phyloP scores from a whole-genome alignment of 2,888 invertebrate species.

The Drosophila percnosoma region DNA sequence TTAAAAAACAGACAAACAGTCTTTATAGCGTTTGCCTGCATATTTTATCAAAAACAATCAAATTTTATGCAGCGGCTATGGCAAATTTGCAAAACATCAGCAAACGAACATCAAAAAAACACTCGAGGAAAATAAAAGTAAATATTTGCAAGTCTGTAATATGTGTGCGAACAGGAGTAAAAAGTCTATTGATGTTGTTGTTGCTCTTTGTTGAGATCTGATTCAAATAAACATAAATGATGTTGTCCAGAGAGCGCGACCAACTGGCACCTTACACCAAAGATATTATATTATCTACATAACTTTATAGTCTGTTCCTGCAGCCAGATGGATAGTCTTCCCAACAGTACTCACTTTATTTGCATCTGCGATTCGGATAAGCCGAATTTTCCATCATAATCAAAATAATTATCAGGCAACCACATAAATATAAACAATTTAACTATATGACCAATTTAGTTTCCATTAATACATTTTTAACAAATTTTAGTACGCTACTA shows the following conservation, averaged over 20 bases:
- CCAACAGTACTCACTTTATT: background rate
- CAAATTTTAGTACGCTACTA: background rate
- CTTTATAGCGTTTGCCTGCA: constrained; percentile 62
- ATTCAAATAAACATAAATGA: background rate
- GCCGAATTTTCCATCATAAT: background rate
- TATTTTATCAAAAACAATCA: constrained; percentile 71
- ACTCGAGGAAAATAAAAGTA: constrained; percentile 27
- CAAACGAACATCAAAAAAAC: constrained; percentile 19
- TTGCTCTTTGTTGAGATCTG: background rate
- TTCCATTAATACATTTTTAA: background rate
- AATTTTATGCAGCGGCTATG: constrained; percentile 47
- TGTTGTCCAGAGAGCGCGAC: background rate
- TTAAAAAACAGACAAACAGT: constrained; percentile 46
- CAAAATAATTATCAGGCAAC: background rate
- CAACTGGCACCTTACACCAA: background rate
- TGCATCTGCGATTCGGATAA: background rate
- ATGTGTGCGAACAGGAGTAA: background rate
- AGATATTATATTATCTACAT: background rate
- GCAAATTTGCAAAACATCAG: constrained; percentile 33
- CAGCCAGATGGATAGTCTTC: background rate
- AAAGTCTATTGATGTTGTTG: background rate
- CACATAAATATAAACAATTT: background rate
- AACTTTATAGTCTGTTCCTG: background rate
- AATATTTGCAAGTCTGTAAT: constrained; percentile 4
- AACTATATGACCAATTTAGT: background rate